phyloP scores from a whole-genome alignment of 2,888 invertebrate species.

The Notodonta dromedarius region DNA sequence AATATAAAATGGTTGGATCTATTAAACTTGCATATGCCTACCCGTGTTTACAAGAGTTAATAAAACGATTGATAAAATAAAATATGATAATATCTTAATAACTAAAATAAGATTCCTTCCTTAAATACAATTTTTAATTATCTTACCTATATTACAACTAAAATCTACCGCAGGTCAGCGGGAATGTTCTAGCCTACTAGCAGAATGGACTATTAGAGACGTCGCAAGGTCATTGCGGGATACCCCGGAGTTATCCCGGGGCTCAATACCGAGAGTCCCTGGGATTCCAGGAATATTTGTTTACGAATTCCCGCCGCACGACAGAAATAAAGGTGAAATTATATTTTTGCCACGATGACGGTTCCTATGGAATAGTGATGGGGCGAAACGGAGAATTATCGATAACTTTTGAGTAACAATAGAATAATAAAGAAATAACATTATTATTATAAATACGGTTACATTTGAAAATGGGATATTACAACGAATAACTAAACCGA shows the following conservation, averaged over 20 bases:
- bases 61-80: too few species aligned
- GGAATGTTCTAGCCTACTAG: slow-evolving; percentile 47
- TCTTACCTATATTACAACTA: slow-evolving; percentile 13
- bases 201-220: slow-evolving; percentile 52
- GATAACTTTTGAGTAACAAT: too few species aligned
- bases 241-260: slow-evolving; percentile 29
- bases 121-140: too few species aligned
- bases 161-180: slow-evolving; percentile 31
- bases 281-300: slow-evolving; percentile 58
- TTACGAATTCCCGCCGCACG: slow-evolving; percentile 56
- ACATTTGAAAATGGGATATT: too few species aligned
- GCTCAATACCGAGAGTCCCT: slow-evolving; percentile 38
- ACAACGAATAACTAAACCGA: too few species aligned
- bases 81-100: too few species aligned
- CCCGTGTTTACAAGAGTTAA: too few species aligned
- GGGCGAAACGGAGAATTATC: slow-evolving; percentile 16
- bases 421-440: too few species aligned
- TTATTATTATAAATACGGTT: too few species aligned
- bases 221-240: slow-evolving; percentile 41
- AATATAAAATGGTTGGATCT: too few species aligned
- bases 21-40: too few species aligned
- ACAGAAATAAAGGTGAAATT: slow-evolving; percentile 56
- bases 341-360: slow-evolving; percentile 43
- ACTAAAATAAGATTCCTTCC: too few species aligned
- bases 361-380: slow-evolving; percentile 29